Evolutionary conservation across 2,888 invertebrate species (phyloP).

Genomic region (Drosophila rubida): DNA sequence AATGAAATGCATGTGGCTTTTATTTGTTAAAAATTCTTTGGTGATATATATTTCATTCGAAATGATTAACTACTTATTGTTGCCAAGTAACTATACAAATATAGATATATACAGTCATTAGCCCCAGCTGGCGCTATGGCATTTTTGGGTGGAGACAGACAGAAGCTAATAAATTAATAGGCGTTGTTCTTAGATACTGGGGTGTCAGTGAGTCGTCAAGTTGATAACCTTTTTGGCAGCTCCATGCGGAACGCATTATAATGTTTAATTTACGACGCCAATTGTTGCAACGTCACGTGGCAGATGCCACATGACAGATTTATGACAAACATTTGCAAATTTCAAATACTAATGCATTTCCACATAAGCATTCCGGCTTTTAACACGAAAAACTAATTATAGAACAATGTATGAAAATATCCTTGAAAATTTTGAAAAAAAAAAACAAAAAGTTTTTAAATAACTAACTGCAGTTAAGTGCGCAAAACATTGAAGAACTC

Average conservation of each 20-base stretch:
- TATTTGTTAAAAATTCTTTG: neutral
- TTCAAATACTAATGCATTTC: conserved; percentile 9
- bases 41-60: too few relatives aligned
- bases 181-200: conserved; percentile 28
- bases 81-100: neutral
- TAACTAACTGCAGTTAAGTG: neutral
- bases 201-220: conserved; percentile 35
- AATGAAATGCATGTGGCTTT: neutral
- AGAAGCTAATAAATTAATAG: conserved; percentile 32
- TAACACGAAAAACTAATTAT: conserved; percentile 15
- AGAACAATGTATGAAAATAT: neutral
- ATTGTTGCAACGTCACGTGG: conserved; percentile 29
- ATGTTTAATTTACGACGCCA: conserved; percentile 26
- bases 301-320: conserved; percentile 29
- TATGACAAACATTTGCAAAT: conserved; percentile 10
- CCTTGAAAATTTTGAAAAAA: neutral
- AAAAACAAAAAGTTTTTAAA: neutral
- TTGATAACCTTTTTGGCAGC: conserved; percentile 39
- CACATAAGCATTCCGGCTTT: conserved; percentile 11
- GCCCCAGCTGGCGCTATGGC: conserved; percentile 19
- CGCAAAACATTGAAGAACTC: neutral
- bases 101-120: neutral
- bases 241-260: conserved; percentile 47
- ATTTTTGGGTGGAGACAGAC: conserved; percentile 7
- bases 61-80: neutral